Base-by-base conservation (phyloP, 23 tunicate genomes). In the Oikopleura dioica region DNA sequence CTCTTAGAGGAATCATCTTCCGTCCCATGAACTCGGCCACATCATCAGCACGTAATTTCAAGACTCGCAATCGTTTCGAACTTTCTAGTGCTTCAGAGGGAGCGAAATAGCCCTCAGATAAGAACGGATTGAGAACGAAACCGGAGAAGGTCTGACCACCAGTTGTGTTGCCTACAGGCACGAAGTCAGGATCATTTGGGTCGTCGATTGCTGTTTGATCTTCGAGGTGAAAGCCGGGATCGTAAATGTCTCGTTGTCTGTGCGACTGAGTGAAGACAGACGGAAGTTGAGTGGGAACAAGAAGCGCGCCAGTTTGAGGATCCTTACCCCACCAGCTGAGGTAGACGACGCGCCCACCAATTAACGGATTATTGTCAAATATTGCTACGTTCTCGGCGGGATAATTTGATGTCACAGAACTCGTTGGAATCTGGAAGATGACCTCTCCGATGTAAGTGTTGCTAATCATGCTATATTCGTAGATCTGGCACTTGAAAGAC, bases 121-220 rank as follows among this genome's bases (percentile, higher is more conserved):
- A 63, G 33, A 12, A 63, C 26, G 72, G 72, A 28, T 63, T 63
- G 30, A 63, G 26, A 24, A 63, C 72, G 33, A 63, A 63, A 12
- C 72, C 72, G 5, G 72, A 63, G 33, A 63, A 63, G 26, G 2
- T 63, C 26, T 63, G 72, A 21, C 72, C 72, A 23, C 33, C 72
- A 63, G 4, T 63, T 63, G 16, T 31, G 33, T 24, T 63, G 33
- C 72, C 72, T 2, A 2, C 26, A 24, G 72, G 33, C 4, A 63
- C 33, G 33, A 12, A 63, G 16, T 63, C 72, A 5, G 72, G 72
- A 63, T 63, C 72, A 28, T 63, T 63, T 2, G 72, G 72, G 72
- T 63, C 72, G 26, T 63, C 72, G 26, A 63, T 63, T 9, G 16
- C 55, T 2, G 16, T 31, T 12, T 23, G 29, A 12, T 63, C 72